These are phyloP conservation scores for Criorhina ranunculi DNA, from an alignment of 2,888 invertebrate species.

Conservation along the genomic window DNA sequence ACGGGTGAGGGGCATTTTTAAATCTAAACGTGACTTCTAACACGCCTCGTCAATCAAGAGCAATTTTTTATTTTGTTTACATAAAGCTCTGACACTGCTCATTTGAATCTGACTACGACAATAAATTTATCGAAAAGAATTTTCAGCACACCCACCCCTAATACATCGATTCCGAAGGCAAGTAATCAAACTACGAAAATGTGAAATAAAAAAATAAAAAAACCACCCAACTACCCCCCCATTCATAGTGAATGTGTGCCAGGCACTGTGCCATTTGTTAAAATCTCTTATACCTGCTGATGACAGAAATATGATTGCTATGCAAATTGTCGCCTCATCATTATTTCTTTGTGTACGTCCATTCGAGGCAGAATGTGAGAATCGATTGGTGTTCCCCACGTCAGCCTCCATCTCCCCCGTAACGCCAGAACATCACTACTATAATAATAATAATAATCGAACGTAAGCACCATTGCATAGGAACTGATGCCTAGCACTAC, in stretches of 20 bases:
- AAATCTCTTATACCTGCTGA: conserved; percentile 69
- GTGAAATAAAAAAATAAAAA: conserved; percentile 12
- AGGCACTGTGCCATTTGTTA: conserved; percentile 67
- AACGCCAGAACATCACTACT: conserved; percentile 20
- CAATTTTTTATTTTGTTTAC: not conserved
- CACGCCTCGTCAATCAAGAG: conserved; percentile 31
- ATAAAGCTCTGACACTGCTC: conserved; percentile 54
- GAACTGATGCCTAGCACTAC: conserved; percentile 22
- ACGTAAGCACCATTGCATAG: conserved; percentile 50
- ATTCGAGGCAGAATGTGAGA: conserved; percentile 44
- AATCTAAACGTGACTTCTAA: conserved; percentile 33
- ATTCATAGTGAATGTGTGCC: conserved; percentile 51
- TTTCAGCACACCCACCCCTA: conserved; percentile 38
- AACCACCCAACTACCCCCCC: not conserved
- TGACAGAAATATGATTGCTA: conserved; percentile 77
- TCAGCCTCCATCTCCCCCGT: not conserved
- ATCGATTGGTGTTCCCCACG: conserved; percentile 54
- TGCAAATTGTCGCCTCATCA: conserved; percentile 71
- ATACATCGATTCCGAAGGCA: conserved; percentile 40
- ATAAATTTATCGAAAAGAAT: conserved; percentile 50
- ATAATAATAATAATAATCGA: conserved; percentile 64
- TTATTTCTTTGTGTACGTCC: conserved; percentile 57
- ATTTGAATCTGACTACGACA: conserved; percentile 49
- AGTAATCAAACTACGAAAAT: conserved; percentile 47
- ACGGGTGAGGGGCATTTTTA: not conserved